Conservation (phyloP, 2,113 vertebrate species). For the Pseudorectes ferrugineus region DNA sequence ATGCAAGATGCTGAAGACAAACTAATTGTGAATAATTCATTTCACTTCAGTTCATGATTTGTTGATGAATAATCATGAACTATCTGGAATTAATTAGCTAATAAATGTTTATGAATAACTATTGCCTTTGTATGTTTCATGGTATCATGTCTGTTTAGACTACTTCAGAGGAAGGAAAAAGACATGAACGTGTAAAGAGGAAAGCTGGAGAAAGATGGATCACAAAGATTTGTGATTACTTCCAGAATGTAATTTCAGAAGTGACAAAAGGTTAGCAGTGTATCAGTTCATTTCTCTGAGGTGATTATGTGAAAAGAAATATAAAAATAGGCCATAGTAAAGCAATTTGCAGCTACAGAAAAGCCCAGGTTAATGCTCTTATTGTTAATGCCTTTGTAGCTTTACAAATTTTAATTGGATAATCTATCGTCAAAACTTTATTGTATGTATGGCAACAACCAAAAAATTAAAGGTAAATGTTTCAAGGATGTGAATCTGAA, state of each 20-base stretch:
- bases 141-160: neutral
- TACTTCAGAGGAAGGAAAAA: neutral
- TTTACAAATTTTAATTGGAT: neutral
- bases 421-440: neutral
- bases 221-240: neutral
- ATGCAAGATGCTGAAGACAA: slow-evolving; percentile 61
- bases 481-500: neutral
- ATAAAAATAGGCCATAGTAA: neutral
- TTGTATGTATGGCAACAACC: neutral
- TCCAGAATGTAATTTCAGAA: neutral
- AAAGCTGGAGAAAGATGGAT: neutral
- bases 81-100: slow-evolving; percentile 58
- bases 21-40: slow-evolving; percentile 63
- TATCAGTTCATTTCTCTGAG: neutral
- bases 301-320: slow-evolving; percentile 1
- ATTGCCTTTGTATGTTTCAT: slow-evolving; percentile 19
- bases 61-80: slow-evolving; percentile 68
- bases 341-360: neutral
- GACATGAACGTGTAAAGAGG: neutral
- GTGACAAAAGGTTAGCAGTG: neutral
- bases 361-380: neutral
- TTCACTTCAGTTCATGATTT: neutral
- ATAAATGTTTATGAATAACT: slow-evolving; percentile 60
- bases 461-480: neutral
- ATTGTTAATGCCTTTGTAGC: neutral